Conservation (phyloP, 2,888 invertebrate species). For the Syritta pipiens region DNA sequence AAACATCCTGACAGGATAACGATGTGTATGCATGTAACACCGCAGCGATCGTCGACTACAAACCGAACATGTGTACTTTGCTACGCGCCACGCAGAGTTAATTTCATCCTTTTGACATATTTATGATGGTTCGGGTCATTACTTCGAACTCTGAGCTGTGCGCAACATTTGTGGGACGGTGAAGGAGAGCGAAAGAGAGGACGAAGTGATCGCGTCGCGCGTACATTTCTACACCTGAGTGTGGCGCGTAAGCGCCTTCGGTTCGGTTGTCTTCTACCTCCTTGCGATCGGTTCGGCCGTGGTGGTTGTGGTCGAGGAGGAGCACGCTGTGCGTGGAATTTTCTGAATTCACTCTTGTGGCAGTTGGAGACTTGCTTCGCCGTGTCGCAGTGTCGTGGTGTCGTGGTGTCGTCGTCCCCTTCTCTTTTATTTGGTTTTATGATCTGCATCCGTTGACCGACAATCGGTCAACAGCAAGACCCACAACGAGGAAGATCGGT, state of each 20-base stretch:
- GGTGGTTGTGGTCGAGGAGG: slow-evolving; percentile 4
- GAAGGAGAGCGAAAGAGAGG: slow-evolving; percentile 39
- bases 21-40: slow-evolving; percentile 56
- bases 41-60: slow-evolving; percentile 46
- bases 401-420: slow-evolving; percentile 13
- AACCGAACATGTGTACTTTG: slow-evolving; percentile 70
- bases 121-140: slow-evolving; percentile 79
- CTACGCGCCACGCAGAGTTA: slow-evolving; percentile 75
- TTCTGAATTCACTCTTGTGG: slow-evolving; percentile 27
- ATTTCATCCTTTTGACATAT: slow-evolving; percentile 79
- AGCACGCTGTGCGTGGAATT: slow-evolving; percentile 66
- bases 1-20: slow-evolving; percentile 68
- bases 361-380: slow-evolving; percentile 15
- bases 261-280: background rate
- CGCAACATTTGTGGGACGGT: slow-evolving; percentile 6
- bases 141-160: slow-evolving; percentile 65
- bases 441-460: slow-evolving; percentile 64
- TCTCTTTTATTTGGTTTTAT: slow-evolving; percentile 43
- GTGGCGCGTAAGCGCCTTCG: slow-evolving; percentile 23
- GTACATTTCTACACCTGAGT: slow-evolving; percentile 23
- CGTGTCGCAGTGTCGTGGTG: background rate
- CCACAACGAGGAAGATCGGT: slow-evolving; percentile 60
- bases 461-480: slow-evolving; percentile 58
- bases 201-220: slow-evolving; percentile 29
- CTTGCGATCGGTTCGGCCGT: background rate